phyloP scores from a whole-genome alignment of 2,888 invertebrate species.

The Ganaspis brasiliensis region DNA sequence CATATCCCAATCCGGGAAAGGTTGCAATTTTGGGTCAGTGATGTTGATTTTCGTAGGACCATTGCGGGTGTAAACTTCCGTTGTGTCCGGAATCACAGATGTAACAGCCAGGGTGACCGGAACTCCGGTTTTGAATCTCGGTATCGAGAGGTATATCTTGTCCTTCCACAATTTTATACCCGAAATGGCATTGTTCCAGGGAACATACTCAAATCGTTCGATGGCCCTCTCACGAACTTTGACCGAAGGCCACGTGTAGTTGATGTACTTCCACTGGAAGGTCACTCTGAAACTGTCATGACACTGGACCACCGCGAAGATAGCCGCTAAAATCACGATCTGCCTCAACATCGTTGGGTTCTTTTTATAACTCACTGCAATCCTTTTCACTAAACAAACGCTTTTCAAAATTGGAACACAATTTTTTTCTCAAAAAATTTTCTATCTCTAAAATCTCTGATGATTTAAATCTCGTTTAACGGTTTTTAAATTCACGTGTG shows the following conservation, averaged over 20 bases:
- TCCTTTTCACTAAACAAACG: neutral
- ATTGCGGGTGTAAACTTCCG: slow-evolving; percentile 81
- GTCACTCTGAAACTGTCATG: slow-evolving; percentile 84
- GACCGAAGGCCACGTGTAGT: slow-evolving; percentile 86
- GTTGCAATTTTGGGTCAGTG: slow-evolving; percentile 83
- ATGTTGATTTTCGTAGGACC: slow-evolving; percentile 68
- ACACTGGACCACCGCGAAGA: slow-evolving; percentile 43
- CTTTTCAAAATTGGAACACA: neutral
- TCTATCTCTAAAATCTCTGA: no score
- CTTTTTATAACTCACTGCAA: neutral
- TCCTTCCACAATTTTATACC: slow-evolving; percentile 86
- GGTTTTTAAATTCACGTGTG: no score
- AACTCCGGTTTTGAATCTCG: slow-evolving; percentile 86
- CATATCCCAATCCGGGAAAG: slow-evolving; percentile 88
- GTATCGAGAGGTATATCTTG: slow-evolving; percentile 86
- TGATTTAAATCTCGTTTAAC: no score
- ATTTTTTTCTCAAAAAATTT: no score
- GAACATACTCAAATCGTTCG: slow-evolving; percentile 83
- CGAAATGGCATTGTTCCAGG: slow-evolving; percentile 86
- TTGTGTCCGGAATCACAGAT: slow-evolving; percentile 75
- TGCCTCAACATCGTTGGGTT: slow-evolving; percentile 45
- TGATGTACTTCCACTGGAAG: slow-evolving; percentile 87
- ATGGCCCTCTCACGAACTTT: slow-evolving; percentile 82
- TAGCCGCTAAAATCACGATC: slow-evolving; percentile 48
- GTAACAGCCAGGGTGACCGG: slow-evolving; percentile 86